These are phyloP conservation scores for Ictidomys tridecemlineatus DNA, from an alignment of 2,113 vertebrate genomes.

Conservation along the genomic window DNA sequence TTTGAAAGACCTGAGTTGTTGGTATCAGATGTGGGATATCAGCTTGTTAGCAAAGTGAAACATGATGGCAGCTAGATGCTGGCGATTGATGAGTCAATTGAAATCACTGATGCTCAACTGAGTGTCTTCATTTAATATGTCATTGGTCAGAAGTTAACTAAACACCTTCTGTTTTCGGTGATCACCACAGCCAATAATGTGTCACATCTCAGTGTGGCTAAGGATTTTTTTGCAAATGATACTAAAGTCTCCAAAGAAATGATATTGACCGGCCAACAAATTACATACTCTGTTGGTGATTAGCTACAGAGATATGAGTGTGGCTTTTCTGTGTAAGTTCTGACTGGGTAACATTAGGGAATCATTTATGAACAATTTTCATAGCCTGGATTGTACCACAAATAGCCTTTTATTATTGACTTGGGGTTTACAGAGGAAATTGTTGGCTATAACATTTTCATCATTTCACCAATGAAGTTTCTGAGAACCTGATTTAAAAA, in stretches of 20 bases:
- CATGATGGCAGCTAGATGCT: constrained; percentile 81
- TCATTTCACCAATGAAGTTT: constrained; percentile 13
- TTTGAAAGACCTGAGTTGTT: constrained; percentile 87
- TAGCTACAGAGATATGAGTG: constrained; percentile 75
- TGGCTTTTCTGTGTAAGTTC: constrained; percentile 68
- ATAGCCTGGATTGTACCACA: constrained; percentile 66
- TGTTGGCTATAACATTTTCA: constrained; percentile 62
- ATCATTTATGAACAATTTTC: constrained; percentile 76
- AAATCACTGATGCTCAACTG: constrained; percentile 84
- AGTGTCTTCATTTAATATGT: constrained; percentile 86
- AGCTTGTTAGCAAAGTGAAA: constrained; percentile 89
- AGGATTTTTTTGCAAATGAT: constrained; percentile 48
- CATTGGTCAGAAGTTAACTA: constrained; percentile 85
- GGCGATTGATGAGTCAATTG: constrained; percentile 88
- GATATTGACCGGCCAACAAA: constrained; percentile 57
- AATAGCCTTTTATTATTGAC: constrained; percentile 48
- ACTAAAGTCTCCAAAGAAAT: constrained; percentile 62
- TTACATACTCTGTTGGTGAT: constrained; percentile 64
- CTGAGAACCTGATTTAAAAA: constrained; percentile 34
- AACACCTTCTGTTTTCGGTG: constrained; percentile 78
- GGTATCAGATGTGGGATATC: constrained; percentile 86
- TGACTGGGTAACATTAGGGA: constrained; percentile 23
- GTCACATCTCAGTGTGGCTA: constrained; percentile 50
- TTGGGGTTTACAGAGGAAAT: constrained; percentile 54
- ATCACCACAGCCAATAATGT: constrained; percentile 66